These are phyloP conservation scores for Heliconius ismenius DNA, from an alignment of 2,888 invertebrate genomes.

Conservation along the genomic window DNA sequence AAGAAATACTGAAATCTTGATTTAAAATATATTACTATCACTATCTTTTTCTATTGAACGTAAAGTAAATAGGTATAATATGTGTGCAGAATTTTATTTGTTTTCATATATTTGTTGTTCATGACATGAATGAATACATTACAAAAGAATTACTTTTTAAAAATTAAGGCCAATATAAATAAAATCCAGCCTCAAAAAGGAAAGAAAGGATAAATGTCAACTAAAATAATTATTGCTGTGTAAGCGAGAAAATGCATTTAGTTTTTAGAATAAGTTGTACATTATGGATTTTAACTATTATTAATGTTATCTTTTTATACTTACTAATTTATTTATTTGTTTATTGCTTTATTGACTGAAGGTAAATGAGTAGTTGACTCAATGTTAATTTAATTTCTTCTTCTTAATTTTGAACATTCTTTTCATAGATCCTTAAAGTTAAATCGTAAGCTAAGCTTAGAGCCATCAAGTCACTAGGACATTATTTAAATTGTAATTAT, in stretches of 20 bases:
- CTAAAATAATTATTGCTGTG: background rate
- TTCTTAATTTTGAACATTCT: background rate
- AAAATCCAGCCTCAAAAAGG: no score
- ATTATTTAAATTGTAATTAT: conserved; percentile 45
- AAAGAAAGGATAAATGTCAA: background rate
- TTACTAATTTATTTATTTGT: conserved; percentile 16
- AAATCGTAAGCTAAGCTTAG: conserved; percentile 35
- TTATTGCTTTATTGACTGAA: conserved; percentile 18
- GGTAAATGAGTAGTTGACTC: background rate
- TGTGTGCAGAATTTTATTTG: background rate
- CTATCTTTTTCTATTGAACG: background rate
- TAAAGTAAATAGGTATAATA: background rate
- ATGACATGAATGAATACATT: no score
- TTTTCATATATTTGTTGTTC: no score
- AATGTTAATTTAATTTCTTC: background rate
- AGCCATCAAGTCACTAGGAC: conserved; percentile 68
- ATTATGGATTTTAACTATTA: conserved; percentile 8
- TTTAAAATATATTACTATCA: no score
- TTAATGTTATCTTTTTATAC: background rate
- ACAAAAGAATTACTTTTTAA: no score
- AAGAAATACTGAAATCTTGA: no score
- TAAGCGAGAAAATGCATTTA: conserved; percentile 30
- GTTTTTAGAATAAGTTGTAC: conserved; percentile 22
- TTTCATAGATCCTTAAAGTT: background rate
- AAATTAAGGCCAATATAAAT: no score